Evolutionary conservation across 1,140 invertebrate species (phyloP).

Genomic region (Ephestia elutella): DNA sequence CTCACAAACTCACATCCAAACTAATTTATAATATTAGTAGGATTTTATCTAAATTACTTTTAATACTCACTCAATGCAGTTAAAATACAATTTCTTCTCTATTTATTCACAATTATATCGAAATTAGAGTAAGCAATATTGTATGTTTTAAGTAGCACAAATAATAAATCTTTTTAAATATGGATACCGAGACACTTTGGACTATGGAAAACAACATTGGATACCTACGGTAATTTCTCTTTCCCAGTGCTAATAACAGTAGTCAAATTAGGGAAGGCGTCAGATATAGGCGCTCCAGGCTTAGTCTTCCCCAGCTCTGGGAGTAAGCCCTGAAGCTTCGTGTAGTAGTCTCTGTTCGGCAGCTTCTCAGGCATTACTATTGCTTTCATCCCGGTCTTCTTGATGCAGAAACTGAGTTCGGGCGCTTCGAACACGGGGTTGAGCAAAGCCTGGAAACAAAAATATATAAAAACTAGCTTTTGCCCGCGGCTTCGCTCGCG

Average conservation of each 20-base stretch:
- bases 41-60: too few relatives aligned
- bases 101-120: too few relatives aligned
- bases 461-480: too few relatives aligned
- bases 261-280: conserved; percentile 67
- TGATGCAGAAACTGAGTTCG: conserved; percentile 87
- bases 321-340: conserved; percentile 75
- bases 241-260: conserved; percentile 75
- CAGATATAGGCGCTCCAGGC: conserved; percentile 52
- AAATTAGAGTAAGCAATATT: too few relatives aligned
- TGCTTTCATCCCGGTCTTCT: conserved; percentile 84
- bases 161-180: too few relatives aligned
- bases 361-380: conserved; percentile 80
- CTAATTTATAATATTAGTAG: too few relatives aligned
- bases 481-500: too few relatives aligned
- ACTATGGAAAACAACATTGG: neutral
- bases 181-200: too few relatives aligned
- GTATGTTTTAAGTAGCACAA: too few relatives aligned
- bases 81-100: too few relatives aligned
- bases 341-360: conserved; percentile 83
- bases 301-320: conserved; percentile 66
- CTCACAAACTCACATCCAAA: too few relatives aligned
- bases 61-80: too few relatives aligned
- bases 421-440: conserved; percentile 87
- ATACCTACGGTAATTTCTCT: conserved; percentile 73
- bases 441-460: conserved; percentile 79